Percentiles rank a stretch among this genome's conserved stretches.
Conservation (phyloP, 2,113 vertebrate genomes). For the Gallinago media region DNA sequence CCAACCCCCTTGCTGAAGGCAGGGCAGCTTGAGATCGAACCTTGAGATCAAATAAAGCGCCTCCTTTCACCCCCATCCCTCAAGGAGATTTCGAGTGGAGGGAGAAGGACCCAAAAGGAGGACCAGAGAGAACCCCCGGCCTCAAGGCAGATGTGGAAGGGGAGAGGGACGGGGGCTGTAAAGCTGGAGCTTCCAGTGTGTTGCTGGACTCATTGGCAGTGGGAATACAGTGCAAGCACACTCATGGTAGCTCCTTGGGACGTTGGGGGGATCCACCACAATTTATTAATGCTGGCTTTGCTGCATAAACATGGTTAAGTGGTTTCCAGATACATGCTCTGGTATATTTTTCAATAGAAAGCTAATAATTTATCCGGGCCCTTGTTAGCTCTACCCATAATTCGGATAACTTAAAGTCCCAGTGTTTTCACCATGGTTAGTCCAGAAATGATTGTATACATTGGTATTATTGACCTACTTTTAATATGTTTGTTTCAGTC, state of each 20-base stretch:
- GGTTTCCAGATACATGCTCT: neutral
- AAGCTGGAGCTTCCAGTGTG: accelerated
- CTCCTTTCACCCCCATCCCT: neutral
- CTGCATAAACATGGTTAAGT: accelerated
- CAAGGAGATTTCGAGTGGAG: accelerated
- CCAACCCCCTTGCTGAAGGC: neutral
- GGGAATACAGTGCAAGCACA: accelerated
- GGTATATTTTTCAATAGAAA: neutral
- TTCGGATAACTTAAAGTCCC: neutral
- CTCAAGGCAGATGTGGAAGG: accelerated
- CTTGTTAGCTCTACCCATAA: accelerated
- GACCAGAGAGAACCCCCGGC: accelerated
- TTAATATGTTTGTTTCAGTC: neutral
- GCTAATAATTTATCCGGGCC: neutral
- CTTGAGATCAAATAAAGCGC: neutral
- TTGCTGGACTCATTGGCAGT: accelerated
- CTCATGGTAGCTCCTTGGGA: accelerated
- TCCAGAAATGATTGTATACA: neutral
- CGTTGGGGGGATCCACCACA: accelerated
- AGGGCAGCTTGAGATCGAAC: neutral
- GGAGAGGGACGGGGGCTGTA: neutral
- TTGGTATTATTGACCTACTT: neutral
- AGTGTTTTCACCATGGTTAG: neutral
- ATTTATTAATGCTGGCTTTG: neutral
- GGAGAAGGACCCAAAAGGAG: neutral